phyloP scores from a whole-genome alignment of 2,797 vertebrate species.

The Aselliscus stoliczkanus region DNA sequence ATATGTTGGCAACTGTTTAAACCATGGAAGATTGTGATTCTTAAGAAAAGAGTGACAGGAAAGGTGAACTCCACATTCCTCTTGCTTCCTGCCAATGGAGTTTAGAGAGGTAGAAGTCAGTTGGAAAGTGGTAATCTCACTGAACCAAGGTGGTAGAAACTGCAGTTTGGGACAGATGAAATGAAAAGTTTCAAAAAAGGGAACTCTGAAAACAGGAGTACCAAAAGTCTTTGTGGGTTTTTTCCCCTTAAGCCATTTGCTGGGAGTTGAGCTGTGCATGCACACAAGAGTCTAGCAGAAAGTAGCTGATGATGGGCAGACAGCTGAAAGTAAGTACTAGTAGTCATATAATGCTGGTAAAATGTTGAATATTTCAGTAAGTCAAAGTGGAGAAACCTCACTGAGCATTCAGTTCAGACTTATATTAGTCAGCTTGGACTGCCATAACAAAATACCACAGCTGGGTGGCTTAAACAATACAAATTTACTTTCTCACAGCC shows the following conservation, averaged over 20 bases:
- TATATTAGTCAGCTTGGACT: background rate
- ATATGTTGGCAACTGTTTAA: background rate
- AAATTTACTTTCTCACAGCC: background rate
- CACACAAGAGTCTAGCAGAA: background rate
- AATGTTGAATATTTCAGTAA: background rate
- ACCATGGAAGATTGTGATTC: background rate
- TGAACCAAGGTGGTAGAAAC: background rate
- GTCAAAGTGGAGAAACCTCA: background rate
- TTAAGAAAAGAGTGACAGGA: background rate
- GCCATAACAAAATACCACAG: background rate
- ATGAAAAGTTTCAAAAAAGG: background rate
- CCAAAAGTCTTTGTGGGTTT: background rate
- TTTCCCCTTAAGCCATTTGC: background rate
- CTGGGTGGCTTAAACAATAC: background rate
- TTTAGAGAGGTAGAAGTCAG: background rate
- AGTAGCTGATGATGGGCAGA: background rate
- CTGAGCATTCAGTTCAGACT: background rate
- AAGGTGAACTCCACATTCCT: background rate
- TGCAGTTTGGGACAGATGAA: background rate
- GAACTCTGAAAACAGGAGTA: background rate
- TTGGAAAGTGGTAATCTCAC: background rate
- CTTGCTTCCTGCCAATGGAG: background rate
- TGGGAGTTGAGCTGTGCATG: background rate
- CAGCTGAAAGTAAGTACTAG: background rate
- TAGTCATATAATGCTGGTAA: background rate